phyloP scores from a whole-genome alignment of 2,888 invertebrate genomes.

The Rotaria sp. region DNA sequence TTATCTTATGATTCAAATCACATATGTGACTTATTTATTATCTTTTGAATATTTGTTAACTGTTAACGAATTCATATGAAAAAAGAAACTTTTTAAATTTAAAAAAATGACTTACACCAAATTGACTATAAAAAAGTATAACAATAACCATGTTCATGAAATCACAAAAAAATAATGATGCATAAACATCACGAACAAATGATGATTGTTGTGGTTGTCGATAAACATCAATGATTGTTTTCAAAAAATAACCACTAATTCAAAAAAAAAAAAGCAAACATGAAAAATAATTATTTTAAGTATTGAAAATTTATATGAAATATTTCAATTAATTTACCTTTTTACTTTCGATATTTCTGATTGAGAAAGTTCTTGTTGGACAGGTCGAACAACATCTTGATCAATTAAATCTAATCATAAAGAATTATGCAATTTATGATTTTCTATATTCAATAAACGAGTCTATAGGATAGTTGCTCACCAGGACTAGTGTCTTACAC shows the following conservation, averaged over 20 bases:
- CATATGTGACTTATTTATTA: neutral
- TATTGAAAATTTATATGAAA: no score
- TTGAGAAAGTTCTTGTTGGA: neutral
- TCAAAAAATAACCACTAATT: neutral
- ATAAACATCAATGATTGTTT: neutral
- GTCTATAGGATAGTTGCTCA: no score
- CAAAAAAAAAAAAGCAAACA: no score
- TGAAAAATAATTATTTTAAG: no score
- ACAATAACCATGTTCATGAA: constrained; percentile 93
- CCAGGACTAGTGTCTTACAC: no score
- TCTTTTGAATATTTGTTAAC: neutral
- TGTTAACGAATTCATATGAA: neutral
- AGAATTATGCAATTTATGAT: neutral
- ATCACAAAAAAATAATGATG: constrained; percentile 95
- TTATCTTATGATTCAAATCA: neutral
- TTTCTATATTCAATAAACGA: no score
- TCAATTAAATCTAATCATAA: neutral
- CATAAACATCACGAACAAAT: constrained; percentile 81
- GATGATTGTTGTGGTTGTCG: neutral
- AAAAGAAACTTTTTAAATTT: neutral
- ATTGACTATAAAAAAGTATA: constrained; percentile 88
- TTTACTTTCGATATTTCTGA: neutral
- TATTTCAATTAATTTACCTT: neutral
- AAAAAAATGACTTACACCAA: constrained; percentile 61
- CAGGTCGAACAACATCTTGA: neutral